Percentiles rank a stretch among this genome's conserved stretches.
Evolutionary conservation across 2,888 invertebrate species (phyloP).

Genomic region (Prostheceraeus crozeri): DNA sequence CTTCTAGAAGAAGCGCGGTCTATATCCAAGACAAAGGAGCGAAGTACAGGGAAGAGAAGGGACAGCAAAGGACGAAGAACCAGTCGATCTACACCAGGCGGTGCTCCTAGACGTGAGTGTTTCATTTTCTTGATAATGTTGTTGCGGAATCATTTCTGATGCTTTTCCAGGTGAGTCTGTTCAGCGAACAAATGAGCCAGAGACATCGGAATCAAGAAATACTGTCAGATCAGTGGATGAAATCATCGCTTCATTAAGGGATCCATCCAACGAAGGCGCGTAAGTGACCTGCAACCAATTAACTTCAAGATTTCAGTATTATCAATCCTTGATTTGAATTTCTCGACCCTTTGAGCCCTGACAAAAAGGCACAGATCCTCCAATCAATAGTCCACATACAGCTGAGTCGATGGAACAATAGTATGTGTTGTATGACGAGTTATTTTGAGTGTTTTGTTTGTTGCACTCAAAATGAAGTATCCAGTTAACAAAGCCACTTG

Average conservation of each 20-base stretch:
- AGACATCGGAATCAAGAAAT: constrained; percentile 40
- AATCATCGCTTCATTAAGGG: constrained; percentile 50
- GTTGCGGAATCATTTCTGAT: background rate
- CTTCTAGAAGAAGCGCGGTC: constrained; percentile 51
- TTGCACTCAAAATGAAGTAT: no score
- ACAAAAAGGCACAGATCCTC: no score
- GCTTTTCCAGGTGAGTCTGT: background rate
- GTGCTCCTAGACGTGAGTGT: background rate
- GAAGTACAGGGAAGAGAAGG: constrained; percentile 43
- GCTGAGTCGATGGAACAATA: no score
- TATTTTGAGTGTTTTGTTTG: no score
- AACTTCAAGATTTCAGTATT: no score
- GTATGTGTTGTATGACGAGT: no score
- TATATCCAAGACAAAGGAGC: no score
- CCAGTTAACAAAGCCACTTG: no score
- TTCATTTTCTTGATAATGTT: background rate
- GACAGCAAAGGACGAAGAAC: constrained; percentile 33
- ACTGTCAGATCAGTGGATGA: constrained; percentile 53
- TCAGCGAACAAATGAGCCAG: background rate
- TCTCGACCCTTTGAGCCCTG: no score
- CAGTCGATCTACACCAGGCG: background rate
- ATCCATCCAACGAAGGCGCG: constrained; percentile 42
- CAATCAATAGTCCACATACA: no score
- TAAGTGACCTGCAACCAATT: constrained; percentile 43
- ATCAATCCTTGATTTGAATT: no score